phyloP scores from a whole-genome alignment of 1,140 invertebrate species.

The Sinella curviseta region DNA sequence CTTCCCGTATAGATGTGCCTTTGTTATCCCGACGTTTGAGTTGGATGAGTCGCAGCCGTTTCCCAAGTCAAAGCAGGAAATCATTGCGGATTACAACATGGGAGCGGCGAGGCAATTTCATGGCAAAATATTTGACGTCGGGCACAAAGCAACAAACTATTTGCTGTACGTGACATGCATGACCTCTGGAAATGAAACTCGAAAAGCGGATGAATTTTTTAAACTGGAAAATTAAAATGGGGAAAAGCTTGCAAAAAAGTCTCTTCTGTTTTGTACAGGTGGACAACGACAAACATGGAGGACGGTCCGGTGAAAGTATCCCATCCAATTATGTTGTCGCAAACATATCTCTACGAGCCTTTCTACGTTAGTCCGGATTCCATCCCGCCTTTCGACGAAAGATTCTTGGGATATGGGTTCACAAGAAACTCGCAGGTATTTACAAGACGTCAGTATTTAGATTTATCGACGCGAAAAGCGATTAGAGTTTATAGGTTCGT shows the following conservation, averaged over 20 bases:
- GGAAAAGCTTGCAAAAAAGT: not conserved
- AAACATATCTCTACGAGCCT: slow-evolving; percentile 71
- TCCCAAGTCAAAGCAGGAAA: slow-evolving; percentile 73
- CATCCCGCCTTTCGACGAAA: slow-evolving; percentile 82
- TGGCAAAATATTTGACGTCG: slow-evolving; percentile 85
- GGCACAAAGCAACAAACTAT: slow-evolving; percentile 89
- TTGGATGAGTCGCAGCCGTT: slow-evolving; percentile 73
- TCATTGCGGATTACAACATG: slow-evolving; percentile 71
- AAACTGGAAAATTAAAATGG: not conserved
- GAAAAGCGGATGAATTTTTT: not conserved
- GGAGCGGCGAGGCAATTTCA: slow-evolving; percentile 84
- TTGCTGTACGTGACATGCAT: not conserved
- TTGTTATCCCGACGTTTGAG: slow-evolving; percentile 90
- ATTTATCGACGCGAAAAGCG: no score
- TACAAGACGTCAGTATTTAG: not conserved
- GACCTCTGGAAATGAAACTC: not conserved
- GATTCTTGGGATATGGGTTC: slow-evolving; percentile 92
- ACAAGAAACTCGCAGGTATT: slow-evolving; percentile 84
- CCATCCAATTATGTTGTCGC: not conserved
- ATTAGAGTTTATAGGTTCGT: no score
- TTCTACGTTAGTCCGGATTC: slow-evolving; percentile 83
- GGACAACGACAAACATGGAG: not conserved
- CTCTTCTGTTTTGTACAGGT: slow-evolving; percentile 1
- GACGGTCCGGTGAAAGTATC: slow-evolving; percentile 21
- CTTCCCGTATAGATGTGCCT: slow-evolving; percentile 72